Evolutionary conservation across 2,797 vertebrate species (phyloP), one percentile per base, ranked within the genome.

Genomic region (Hyperoplus immaculatus): DNA sequence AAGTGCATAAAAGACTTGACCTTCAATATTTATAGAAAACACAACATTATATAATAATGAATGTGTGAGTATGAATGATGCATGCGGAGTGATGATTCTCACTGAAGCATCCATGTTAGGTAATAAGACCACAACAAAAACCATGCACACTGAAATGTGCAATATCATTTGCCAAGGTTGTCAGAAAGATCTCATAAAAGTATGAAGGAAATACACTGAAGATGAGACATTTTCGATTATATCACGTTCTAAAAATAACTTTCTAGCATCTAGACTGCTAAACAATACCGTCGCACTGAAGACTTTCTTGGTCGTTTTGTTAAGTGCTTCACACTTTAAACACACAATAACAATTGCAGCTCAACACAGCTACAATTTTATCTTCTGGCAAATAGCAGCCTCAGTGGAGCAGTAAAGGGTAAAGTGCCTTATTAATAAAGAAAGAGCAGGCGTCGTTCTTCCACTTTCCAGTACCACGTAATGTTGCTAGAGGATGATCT

Each of bases 401-500:
- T 41, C 29, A 61, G 45, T 6, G 49, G 38, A 69, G 67, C n/a
- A 41, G 13, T 75, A 7, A 29, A 56, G 36, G 50, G 38, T 50
- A 64, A 53, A 50, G 39, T 12, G 49, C 10, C 43, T 70, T 47
- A 70, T 58, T 43, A 69, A 55, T 55, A 8, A 41, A 78, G 54
- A 14, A 18, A 49, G 7, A 5, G 43, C 42, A 16, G n/a, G 7
- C 0, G 0, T 64, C 58, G 53, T 45, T 73, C 11, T 9, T 49
- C 12, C 6, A 13, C 12, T 53, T 64, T 0, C 9, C 43, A 69
- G 47, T 39, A 21, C 57, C 1, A 71, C n/a, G 8, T 46, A 6
- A 36, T 47, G 21, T 59, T 45, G 53, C 60, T 10, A 16, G 14
- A 11, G 6, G 12, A 53, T 42, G 12, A 41, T 14, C 8, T 60